Conservation (phyloP, 2,113 vertebrate species). For the Ciconia boyciana region DNA sequence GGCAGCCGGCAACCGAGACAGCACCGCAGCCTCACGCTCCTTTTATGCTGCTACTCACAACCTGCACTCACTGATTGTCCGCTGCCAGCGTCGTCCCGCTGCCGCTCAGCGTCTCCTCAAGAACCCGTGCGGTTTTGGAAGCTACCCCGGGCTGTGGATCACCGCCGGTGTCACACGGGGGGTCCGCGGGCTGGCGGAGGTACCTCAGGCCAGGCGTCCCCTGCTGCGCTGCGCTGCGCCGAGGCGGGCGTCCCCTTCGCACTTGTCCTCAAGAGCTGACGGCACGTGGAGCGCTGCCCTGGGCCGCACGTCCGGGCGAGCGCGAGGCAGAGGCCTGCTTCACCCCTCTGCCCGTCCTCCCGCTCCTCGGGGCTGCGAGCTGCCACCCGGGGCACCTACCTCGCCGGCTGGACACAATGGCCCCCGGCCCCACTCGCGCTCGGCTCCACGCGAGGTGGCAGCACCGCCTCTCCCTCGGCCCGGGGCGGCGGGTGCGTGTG, state of each 20-base stretch:
- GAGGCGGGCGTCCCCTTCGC: not conserved
- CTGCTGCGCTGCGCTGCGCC: not conserved
- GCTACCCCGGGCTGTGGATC: not conserved
- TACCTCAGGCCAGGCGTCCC: not conserved
- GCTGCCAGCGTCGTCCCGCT: not conserved
- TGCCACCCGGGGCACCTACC: not conserved
- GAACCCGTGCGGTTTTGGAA: not conserved
- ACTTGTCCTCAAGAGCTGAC: not conserved
- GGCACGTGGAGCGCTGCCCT: constrained; percentile 24
- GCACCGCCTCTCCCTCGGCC: not conserved
- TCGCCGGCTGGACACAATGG: constrained; percentile 11
- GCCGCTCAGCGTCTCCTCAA: not conserved
- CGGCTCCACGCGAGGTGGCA: constrained; percentile 23
- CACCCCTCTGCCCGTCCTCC: not conserved
- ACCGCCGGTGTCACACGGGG: not conserved
- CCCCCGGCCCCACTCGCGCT: not conserved
- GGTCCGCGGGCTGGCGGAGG: not conserved
- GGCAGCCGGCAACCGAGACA: not conserved
- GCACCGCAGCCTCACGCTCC: not conserved
- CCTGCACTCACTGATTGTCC: not conserved
- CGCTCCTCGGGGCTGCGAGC: not conserved
- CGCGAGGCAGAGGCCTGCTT: not conserved
- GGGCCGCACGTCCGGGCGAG: not conserved
- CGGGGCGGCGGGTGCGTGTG: not conserved
- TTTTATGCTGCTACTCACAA: not conserved